phyloP scores from a whole-genome alignment of 2,113 vertebrate genomes.

The Chrysochloris asiatica region DNA sequence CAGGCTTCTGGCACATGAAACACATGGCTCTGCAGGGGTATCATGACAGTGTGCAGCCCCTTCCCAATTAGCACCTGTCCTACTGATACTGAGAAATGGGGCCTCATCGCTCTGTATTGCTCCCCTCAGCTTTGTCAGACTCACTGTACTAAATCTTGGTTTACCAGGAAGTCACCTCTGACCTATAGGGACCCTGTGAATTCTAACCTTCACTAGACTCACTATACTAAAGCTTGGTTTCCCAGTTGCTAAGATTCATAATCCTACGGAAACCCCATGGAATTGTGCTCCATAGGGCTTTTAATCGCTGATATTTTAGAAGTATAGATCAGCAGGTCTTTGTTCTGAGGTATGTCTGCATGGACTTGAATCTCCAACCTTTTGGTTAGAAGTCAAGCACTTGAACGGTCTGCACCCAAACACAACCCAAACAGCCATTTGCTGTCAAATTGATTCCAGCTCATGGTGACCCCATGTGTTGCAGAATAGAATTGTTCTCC shows the following conservation, averaged over 20 bases:
- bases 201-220: too few relatives aligned
- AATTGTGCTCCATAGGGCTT: neutral
- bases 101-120: too few relatives aligned
- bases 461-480: too few relatives aligned
- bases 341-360: neutral
- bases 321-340: neutral
- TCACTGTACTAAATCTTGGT: neutral
- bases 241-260: too few relatives aligned
- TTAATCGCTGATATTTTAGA: neutral
- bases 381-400: neutral
- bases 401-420: neutral
- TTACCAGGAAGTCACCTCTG: neutral
- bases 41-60: fast-evolving
- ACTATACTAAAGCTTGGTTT: too few relatives aligned
- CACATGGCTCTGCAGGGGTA: neutral
- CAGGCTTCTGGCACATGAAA: too few relatives aligned
- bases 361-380: neutral
- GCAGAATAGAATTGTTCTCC: too few relatives aligned
- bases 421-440: neutral
- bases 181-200: too few relatives aligned
- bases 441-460: too few relatives aligned
- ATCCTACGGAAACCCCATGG: too few relatives aligned
- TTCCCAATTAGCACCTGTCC: neutral
- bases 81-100: neutral
- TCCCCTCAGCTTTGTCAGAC: too few relatives aligned